phyloP scores from a whole-genome alignment of 2,888 invertebrate species.

The Melinaea marsaeus region DNA sequence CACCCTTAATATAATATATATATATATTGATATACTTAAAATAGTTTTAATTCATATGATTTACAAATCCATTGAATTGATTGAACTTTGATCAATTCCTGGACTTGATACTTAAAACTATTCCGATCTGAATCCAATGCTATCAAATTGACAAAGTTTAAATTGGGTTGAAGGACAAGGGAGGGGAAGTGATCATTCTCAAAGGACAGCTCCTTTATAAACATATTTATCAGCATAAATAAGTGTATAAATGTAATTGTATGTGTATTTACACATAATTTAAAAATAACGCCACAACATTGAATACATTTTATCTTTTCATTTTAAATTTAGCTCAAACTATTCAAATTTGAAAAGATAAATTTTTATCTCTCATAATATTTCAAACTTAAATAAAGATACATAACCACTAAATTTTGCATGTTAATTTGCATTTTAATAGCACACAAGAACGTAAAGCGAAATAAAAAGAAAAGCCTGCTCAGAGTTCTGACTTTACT shows the following conservation, averaged over 20 bases:
- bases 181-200: conserved; percentile 6
- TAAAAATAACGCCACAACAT: too few relatives aligned
- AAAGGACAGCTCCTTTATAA: neutral
- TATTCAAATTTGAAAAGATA: neutral
- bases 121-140: conserved; percentile 9
- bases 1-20: too few relatives aligned
- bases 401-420: conserved; percentile 12
- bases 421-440: conserved; percentile 20
- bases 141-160: conserved; percentile 18
- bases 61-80: neutral
- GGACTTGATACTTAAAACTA: conserved; percentile 11
- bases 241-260: too few relatives aligned
- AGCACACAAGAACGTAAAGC: conserved; percentile 13
- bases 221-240: neutral
- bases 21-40: neutral
- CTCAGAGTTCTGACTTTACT: conserved; percentile 12
- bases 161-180: conserved; percentile 10
- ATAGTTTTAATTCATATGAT: neutral
- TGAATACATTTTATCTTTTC: too few relatives aligned
- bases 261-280: too few relatives aligned
- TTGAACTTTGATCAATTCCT: neutral
- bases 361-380: conserved; percentile 1
- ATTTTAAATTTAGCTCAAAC: neutral
- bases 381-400: conserved; percentile 10
- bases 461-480: conserved; percentile 10